These are phyloP conservation scores for Strigamia crassipes DNA, from an alignment of 2,888 invertebrate species.

Conservation along the genomic window DNA sequence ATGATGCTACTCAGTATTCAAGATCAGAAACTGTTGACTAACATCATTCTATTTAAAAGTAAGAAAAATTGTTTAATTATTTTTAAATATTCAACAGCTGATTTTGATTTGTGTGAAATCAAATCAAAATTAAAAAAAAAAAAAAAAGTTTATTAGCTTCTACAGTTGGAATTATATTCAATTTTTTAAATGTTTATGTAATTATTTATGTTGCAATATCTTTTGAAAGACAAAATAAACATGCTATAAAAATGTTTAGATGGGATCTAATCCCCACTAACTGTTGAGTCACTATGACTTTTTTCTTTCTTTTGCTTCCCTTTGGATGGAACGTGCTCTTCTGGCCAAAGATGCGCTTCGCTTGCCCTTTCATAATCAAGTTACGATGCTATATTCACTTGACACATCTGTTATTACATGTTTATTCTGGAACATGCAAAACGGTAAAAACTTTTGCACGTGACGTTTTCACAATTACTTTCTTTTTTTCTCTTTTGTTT, in stretches of 20 bases:
- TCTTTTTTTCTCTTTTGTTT: not conserved
- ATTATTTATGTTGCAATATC: not conserved
- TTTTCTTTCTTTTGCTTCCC: not conserved
- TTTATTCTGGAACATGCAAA: slow-evolving; percentile 5
- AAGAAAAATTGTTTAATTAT: too few species aligned
- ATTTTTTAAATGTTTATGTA: not conserved
- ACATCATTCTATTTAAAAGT: too few species aligned
- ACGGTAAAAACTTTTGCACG: not conserved
- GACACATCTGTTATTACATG: slow-evolving; percentile 10
- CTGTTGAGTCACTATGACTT: slow-evolving; percentile 14
- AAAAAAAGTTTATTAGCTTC: not conserved
- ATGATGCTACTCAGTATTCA: too few species aligned
- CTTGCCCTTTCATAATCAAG: slow-evolving; percentile 24
- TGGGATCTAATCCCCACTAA: not conserved
- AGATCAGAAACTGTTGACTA: too few species aligned
- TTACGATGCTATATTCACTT: not conserved
- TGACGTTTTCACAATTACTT: not conserved
- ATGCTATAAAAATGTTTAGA: not conserved
- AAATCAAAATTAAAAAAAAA: not conserved
- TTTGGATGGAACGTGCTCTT: slow-evolving; percentile 20
- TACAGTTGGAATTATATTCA: not conserved
- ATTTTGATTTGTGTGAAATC: not conserved
- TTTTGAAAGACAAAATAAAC: not conserved
- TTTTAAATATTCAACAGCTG: too few species aligned
- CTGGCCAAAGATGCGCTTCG: not conserved